Percentiles rank a stretch among this genome's conserved stretches.
These are phyloP conservation scores for Caradrina clavipalpis DNA, from an alignment of 2,888 invertebrate genomes.

Conservation along the genomic window DNA sequence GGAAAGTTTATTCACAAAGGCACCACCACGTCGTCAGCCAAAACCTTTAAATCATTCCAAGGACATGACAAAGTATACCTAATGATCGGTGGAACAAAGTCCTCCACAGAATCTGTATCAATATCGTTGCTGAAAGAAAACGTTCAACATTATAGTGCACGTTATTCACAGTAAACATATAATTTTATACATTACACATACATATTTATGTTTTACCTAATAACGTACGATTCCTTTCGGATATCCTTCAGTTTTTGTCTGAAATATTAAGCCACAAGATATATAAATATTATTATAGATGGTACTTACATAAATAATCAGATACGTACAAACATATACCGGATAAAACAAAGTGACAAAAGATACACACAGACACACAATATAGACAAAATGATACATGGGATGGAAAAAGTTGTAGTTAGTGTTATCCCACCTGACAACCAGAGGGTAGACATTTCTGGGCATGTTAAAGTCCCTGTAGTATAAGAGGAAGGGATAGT, in stretches of 20 bases:
- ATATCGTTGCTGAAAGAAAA: slow-evolving; percentile 89
- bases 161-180: slow-evolving; percentile 60
- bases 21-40: slow-evolving; percentile 68
- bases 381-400: slow-evolving; percentile 50
- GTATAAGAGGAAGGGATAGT: slow-evolving; percentile 94
- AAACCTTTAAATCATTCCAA: slow-evolving; percentile 72
- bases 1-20: slow-evolving; percentile 78
- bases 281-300: slow-evolving; percentile 53
- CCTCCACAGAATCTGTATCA: slow-evolving; percentile 78
- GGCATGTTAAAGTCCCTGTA: slow-evolving; percentile 93
- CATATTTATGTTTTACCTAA: slow-evolving; percentile 80
- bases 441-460: slow-evolving; percentile 93
- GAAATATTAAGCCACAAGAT: slow-evolving; percentile 76
- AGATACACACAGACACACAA: slow-evolving; percentile 49
- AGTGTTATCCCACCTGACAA: slow-evolving; percentile 92
- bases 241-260: slow-evolving; percentile 75
- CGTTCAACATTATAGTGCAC: slow-evolving; percentile 72
- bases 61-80: slow-evolving; percentile 79
- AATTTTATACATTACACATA: slow-evolving; percentile 62
- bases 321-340: slow-evolving; percentile 37
- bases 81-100: slow-evolving; percentile 80
- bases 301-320: slow-evolving; percentile 55
- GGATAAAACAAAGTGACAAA: slow-evolving; percentile 36
- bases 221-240: slow-evolving; percentile 76
- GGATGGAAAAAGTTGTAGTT: slow-evolving; percentile 22